Evolutionary conservation across 2,888 invertebrate genomes (phyloP).

Genomic region (Dyspetes luteomarginatus): DNA sequence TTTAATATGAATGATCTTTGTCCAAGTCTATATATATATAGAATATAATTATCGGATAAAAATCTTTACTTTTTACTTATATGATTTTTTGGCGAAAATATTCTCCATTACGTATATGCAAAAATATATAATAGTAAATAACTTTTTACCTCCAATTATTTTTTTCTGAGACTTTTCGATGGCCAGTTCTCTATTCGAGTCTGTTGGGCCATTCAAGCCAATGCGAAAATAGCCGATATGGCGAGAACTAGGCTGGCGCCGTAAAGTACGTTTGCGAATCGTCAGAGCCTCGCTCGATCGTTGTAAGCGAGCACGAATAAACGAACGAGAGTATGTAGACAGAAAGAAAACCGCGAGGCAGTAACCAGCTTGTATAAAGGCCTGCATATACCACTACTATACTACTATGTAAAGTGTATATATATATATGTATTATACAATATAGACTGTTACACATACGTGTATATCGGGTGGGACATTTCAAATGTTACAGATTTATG

Average conservation of each 20-base stretch:
- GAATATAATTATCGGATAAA: too few relatives aligned
- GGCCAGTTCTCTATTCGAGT: conserved; percentile 57
- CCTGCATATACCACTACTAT: conserved; percentile 21
- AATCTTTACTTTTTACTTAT: too few relatives aligned
- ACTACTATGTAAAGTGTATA: conserved; percentile 22
- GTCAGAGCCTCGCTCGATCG: conserved; percentile 72
- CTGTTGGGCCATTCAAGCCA: conserved; percentile 73
- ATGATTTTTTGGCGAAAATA: too few relatives aligned
- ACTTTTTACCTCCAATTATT: background rate
- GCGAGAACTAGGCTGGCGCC: conserved; percentile 72
- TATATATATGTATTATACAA: background rate
- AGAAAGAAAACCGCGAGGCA: conserved; percentile 29
- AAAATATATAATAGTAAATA: too few relatives aligned
- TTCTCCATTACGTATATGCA: too few relatives aligned
- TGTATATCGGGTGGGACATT: conserved; percentile 3
- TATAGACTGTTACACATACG: background rate
- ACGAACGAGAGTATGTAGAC: conserved; percentile 35
- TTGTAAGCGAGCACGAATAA: conserved; percentile 55
- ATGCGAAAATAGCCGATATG: conserved; percentile 73
- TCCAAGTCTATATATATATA: too few relatives aligned
- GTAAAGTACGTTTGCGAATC: conserved; percentile 74
- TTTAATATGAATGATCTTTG: too few relatives aligned
- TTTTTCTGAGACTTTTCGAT: background rate
- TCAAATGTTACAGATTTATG: too few relatives aligned
- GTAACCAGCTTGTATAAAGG: conserved; percentile 37